Percentiles rank a stretch among this genome's conserved stretches.
Evolutionary conservation across 2,888 invertebrate genomes (phyloP).

Genomic region (Patella pellucida): DNA sequence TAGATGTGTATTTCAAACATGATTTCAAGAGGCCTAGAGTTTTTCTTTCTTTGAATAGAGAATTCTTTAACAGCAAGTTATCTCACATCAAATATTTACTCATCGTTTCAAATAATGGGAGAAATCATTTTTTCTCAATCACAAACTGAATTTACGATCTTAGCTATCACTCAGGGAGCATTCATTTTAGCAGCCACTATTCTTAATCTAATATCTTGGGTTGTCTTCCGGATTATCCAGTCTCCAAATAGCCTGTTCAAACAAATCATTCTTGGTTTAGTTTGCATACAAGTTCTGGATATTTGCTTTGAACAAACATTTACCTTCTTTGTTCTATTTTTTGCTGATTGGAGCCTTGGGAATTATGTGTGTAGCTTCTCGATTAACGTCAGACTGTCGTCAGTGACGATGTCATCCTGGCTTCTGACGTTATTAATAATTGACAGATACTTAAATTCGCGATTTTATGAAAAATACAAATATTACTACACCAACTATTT

Average conservation of each 20-base stretch:
- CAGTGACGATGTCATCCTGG: background rate
- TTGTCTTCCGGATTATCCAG: background rate
- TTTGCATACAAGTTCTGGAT: background rate
- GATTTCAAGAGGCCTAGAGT: no score
- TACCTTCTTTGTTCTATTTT: background rate
- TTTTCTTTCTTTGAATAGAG: no score
- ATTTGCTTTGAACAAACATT: background rate
- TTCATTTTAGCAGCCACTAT: background rate
- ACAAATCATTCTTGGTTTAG: background rate
- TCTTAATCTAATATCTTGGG: background rate
- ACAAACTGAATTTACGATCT: background rate
- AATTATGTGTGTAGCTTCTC: constrained; percentile 5
- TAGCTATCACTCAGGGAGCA: background rate
- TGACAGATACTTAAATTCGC: background rate
- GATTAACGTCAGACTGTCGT: background rate
- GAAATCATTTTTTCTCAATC: background rate
- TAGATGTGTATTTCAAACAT: no score
- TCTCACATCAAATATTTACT: no score
- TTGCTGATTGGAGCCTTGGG: background rate
- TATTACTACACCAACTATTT: background rate
- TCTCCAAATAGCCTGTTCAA: background rate
- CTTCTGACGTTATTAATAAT: background rate
- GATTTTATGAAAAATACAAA: background rate
- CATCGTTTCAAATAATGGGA: background rate
- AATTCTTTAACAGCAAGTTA: no score